A percentile compares a stretch with the other conserved stretches of the same genome.
phyloP scores from a whole-genome alignment of 1,140 invertebrate species.

The Rhagoletis pomonella region DNA sequence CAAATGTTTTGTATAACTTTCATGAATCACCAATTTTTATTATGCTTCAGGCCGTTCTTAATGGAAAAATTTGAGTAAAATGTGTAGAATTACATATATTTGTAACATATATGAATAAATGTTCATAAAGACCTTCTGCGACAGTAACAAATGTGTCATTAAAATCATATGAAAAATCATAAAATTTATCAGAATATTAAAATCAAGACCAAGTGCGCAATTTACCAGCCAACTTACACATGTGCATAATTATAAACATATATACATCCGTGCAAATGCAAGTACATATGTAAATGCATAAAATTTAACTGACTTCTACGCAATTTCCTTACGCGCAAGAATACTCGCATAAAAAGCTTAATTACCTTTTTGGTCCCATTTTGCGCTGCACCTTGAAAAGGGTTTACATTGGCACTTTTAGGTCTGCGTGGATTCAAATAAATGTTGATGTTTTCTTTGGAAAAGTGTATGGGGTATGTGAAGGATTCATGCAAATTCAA shows the following conservation, averaged over 20 bases:
- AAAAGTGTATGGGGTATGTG: neutral
- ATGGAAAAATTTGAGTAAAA: neutral
- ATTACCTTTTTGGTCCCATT: conserved; percentile 62
- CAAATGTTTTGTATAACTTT: too few species aligned
- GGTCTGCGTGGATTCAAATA: neutral
- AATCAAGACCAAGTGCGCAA: conserved; percentile 61
- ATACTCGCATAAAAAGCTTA: conserved; percentile 58
- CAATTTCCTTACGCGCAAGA: conserved; percentile 27
- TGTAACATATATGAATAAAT: neutral
- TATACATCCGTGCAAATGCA: conserved; percentile 39
- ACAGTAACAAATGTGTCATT: neutral
- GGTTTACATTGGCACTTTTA: conserved; percentile 37
- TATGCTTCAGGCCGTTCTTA: too few species aligned
- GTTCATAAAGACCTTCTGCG: neutral
- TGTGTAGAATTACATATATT: neutral
- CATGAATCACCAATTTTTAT: too few species aligned
- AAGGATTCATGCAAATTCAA: conserved; percentile 38
- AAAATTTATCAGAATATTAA: conserved; percentile 70
- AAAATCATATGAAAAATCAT: conserved; percentile 62
- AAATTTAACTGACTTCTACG: conserved; percentile 37
- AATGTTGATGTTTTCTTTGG: neutral
- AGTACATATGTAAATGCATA: conserved; percentile 52
- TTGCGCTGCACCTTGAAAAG: conserved; percentile 45
- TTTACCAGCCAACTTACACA: conserved; percentile 16
- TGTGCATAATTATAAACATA: conserved; percentile 21